A percentile compares a stretch with the other conserved stretches of the same genome.
phyloP scores from a whole-genome alignment of 2,888 invertebrate genomes.

The Isoperla grammatica region DNA sequence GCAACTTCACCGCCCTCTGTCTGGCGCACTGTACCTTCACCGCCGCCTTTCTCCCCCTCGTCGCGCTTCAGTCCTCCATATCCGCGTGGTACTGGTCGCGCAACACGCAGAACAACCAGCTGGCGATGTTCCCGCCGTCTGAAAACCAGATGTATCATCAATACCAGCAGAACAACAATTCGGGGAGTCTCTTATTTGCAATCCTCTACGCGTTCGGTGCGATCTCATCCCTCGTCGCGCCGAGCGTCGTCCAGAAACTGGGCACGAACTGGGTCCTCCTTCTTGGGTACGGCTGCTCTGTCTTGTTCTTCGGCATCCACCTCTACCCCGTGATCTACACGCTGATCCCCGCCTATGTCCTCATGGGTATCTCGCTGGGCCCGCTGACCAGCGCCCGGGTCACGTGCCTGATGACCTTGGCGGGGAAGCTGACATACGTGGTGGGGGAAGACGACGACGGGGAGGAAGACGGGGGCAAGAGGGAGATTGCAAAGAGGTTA shows the following conservation, averaged over 20 bases:
- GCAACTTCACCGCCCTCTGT: slow-evolving; percentile 44
- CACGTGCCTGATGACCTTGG: slow-evolving; percentile 45
- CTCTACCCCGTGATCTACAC: slow-evolving; percentile 50
- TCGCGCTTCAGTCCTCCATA: slow-evolving; percentile 51
- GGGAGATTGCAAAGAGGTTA: slow-evolving; percentile 44
- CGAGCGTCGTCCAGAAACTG: slow-evolving; percentile 49
- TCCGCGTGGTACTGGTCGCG: slow-evolving; percentile 43
- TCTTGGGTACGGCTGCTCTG: slow-evolving; percentile 50
- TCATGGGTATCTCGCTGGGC: slow-evolving; percentile 55
- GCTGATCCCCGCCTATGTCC: slow-evolving; percentile 48
- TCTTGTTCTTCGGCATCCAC: slow-evolving; percentile 57
- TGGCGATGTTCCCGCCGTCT: background rate
- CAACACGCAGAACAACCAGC: background rate
- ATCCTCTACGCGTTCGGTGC: slow-evolving; percentile 57
- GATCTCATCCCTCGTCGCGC: slow-evolving; percentile 49
- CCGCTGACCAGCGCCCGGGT: slow-evolving; percentile 37
- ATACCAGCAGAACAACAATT: slow-evolving; percentile 9
- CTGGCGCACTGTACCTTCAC: slow-evolving; percentile 57
- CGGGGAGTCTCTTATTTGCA: slow-evolving; percentile 59
- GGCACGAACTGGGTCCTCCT: slow-evolving; percentile 46
- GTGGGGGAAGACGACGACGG: slow-evolving; percentile 41
- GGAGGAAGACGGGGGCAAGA: slow-evolving; percentile 22
- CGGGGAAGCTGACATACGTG: slow-evolving; percentile 44
- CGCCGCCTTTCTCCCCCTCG: slow-evolving; percentile 53
- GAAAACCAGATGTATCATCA: background rate